A percentile compares a stretch with the other conserved stretches of the same genome.
Conservation (phyloP, 2,113 vertebrate species). For the Amblyornis subalaris region DNA sequence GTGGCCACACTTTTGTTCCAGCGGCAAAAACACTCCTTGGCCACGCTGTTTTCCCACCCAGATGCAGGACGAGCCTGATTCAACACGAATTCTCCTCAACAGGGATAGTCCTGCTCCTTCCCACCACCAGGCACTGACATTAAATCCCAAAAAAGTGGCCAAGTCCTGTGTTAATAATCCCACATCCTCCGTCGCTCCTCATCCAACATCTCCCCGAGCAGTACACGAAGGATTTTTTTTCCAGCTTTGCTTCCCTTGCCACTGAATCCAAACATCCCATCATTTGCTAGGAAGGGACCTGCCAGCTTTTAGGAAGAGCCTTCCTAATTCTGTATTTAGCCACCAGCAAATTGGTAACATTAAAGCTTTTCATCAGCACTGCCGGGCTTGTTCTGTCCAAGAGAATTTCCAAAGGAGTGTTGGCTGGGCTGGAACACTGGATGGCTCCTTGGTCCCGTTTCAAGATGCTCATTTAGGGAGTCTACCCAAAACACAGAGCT, state of each 20-base stretch:
- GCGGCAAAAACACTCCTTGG: not conserved
- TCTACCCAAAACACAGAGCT: not conserved
- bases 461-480: not conserved
- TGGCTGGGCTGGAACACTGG: not conserved
- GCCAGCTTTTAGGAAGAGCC: not conserved
- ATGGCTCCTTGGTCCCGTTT: not conserved
- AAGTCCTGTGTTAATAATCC: not conserved
- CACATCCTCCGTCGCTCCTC: not conserved
- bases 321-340: not conserved
- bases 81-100: not conserved
- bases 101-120: not conserved
- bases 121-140: not conserved
- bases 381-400: not conserved
- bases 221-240: rapidly evolving
- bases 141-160: not conserved
- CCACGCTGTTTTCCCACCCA: not conserved
- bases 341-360: not conserved
- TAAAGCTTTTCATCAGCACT: not conserved
- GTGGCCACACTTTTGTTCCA: rapidly evolving
- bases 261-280: not conserved
- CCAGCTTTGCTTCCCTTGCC: not conserved
- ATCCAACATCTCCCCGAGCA: not conserved
- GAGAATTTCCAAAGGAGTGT: not conserved
- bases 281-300: not conserved
- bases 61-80: not conserved